Evolutionary conservation across 2,888 invertebrate species (phyloP).

Genomic region (Xanthorhoe spadicearia): DNA sequence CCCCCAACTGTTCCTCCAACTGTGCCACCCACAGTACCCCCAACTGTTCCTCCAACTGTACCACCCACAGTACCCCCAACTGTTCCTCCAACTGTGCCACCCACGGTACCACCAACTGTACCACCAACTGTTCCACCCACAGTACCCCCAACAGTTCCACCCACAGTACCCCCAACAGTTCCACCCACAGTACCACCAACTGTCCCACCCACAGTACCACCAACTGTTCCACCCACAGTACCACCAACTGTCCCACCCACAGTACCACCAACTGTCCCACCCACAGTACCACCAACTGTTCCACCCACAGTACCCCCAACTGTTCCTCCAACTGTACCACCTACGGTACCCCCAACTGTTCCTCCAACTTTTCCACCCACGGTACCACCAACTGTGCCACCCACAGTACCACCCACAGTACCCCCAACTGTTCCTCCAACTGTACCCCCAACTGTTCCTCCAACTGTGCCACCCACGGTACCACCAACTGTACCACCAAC

Average conservation of each 20-base stretch:
- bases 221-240: constrained; percentile 4
- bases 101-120: neutral
- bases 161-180: neutral
- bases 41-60: neutral
- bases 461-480: neutral
- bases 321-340: neutral
- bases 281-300: neutral
- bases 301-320: neutral
- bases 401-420: constrained; percentile 1
- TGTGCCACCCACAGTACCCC: neutral
- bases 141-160: neutral
- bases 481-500: constrained; percentile 10
- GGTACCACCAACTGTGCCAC: neutral
- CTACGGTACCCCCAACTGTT: neutral
- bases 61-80: constrained; percentile 6
- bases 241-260: constrained; percentile 10
- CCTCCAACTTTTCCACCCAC: constrained; percentile 1
- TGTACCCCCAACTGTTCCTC: neutral
- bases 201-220: neutral
- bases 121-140: neutral
- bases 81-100: neutral
- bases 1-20: constrained; percentile 12
- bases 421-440: constrained; percentile 6
- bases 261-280: neutral
- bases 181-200: constrained; percentile 12